A percentile compares a stretch with the other conserved stretches of the same genome.
phyloP scores from a whole-genome alignment of 2,797 vertebrate species.

The Sarcophilus harrisii region DNA sequence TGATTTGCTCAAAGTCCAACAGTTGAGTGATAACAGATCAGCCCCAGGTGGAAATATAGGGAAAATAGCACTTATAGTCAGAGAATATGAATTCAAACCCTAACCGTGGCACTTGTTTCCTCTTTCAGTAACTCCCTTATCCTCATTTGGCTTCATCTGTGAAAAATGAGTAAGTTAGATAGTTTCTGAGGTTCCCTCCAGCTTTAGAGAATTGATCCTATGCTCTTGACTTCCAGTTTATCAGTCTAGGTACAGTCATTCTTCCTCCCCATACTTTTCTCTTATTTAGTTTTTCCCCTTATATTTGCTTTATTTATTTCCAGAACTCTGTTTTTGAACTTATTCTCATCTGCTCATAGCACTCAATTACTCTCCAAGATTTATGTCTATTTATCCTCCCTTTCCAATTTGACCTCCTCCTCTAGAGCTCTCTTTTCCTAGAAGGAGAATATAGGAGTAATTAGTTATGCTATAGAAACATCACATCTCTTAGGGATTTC shows the following conservation, averaged over 20 bases:
- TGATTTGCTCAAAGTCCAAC: constrained; percentile 11
- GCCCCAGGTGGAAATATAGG: background rate
- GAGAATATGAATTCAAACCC: background rate
- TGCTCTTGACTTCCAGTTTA: background rate
- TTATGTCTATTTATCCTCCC: background rate
- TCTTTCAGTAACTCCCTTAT: no score
- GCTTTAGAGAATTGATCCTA: background rate
- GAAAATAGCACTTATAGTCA: background rate
- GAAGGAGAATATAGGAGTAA: background rate
- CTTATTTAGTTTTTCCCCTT: background rate
- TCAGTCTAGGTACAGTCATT: background rate
- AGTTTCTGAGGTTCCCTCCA: background rate
- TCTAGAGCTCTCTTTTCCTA: background rate
- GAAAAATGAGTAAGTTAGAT: background rate
- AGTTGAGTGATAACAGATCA: background rate
- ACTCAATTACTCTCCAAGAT: background rate
- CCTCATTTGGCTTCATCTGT: background rate
- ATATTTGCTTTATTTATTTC: background rate
- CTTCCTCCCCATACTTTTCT: background rate
- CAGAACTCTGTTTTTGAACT: background rate
- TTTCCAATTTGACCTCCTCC: background rate
- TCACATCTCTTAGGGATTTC: background rate
- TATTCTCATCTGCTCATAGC: background rate
- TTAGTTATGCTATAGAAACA: background rate
- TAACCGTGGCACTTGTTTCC: no score